Evolutionary conservation across 2,113 vertebrate species (phyloP), one percentile per base, ranked within the genome.

Genomic region (Vulpes lagopus): DNA sequence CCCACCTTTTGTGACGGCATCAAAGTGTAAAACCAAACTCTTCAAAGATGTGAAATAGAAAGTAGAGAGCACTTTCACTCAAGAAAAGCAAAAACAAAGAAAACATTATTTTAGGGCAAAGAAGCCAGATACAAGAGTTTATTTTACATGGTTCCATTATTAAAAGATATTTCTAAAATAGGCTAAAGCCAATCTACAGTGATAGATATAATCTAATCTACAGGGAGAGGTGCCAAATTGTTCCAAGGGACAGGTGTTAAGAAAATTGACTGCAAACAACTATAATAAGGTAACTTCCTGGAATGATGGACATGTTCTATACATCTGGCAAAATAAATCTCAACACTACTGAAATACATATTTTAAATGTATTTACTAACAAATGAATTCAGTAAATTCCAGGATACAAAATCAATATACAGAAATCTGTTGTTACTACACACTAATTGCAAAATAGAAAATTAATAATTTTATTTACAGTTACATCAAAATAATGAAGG

Each of bases 261-360:
- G 22, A 5, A 91, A 96, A 85, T 0, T 87, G 57, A 49, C n/a
- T 94, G 17, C 17, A 95, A 89, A 81, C 5, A 27, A 2, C 3
- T 59, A 83, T 14, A 57, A 83, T 22, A 57, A 64, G 11, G 5
- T 60, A 94, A 92, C 53, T 79, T 81, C 93, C 11, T 65, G 22
- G 27, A 85, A 53, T 62, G 10, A 93, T 11, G 22, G 49, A 30
- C 5, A 62, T 49, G 8, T 92, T 95, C 59, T 80, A 23, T 22
- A 90, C 10, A 94, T 74, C 49, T 96, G 8, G 91, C 64, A 76
- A 91, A 97, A 85, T 17, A 69, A 35, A 84, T 84, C 53, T 93
- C 35, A 94, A 81, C 93, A 94, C n/a, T 91, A 55, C 7, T 79
- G 12, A 89, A 83, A 81, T 51, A 92, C 60, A 96, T 3, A 86